Base-by-base conservation (phyloP, 2,113 vertebrate genomes). In the Esox niger region DNA sequence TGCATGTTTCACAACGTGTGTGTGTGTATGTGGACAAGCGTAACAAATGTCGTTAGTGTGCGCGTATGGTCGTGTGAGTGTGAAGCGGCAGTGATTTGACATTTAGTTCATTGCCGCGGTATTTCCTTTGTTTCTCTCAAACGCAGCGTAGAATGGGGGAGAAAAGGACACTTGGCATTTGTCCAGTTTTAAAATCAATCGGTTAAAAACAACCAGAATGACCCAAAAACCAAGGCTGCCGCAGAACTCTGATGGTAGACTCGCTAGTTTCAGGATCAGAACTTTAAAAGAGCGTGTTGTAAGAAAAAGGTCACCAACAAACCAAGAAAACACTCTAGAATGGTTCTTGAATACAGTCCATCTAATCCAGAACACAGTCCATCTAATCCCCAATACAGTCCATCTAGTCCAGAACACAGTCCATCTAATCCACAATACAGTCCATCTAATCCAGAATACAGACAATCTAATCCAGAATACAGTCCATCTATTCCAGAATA, bases 91-190 rank as follows among this genome's bases (percentile, higher is more conserved):
- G 20, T 21, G 52, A 59, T 29, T 15, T 3, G 15, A 62, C n/a
- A 62, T 82, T 80, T 71, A 70, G 68, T 82, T 86, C 78, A 81
- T 78, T 71, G 17, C 74, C 1, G 13, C 47, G 56, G 17, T 81
- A 83, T 84, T 88, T 87, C n/a, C n/a, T 84, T 79, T 77, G 79
- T 73, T 78, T 33, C 68, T 73, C 75, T 57, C 73, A 71, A 73
- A 67, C 65, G 11, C 66, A 76, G 71, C 82, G 76, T 79, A 77
- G 64, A 68, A 74, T 26, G n/a, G 0, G 15, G 17, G n/a, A 43
- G 15, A 38, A 33, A 33, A 3, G 17, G 17, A 17, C 33, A 17
- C 20, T 52, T 52, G 47, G 47, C 47, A 1, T 11, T 9, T 52
- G n/a, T 52, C 47, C 47, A 52, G n/a, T 20, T 52, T 26, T 26